A percentile compares a stretch with the other conserved stretches of the same genome.
Conservation (phyloP, 1,140 invertebrate genomes). For the Cydia pomonella region DNA sequence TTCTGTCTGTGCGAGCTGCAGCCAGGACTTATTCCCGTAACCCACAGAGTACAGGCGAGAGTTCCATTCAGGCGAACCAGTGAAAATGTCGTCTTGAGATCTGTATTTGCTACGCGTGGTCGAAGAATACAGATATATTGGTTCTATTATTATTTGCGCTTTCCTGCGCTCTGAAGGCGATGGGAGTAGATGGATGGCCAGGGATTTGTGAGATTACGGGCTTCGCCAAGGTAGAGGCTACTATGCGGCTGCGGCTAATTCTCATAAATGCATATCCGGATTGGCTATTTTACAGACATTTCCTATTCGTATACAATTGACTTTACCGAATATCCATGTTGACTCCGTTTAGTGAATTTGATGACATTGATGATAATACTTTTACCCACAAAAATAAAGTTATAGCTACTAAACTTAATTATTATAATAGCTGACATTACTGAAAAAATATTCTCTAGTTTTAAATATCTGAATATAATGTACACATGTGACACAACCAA, state of each 20-base stretch:
- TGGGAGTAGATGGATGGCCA: neutral
- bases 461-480: too few relatives aligned
- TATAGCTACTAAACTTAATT: neutral
- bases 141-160: neutral
- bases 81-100: neutral
- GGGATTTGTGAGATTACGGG: slow-evolving; percentile 13
- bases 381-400: neutral
- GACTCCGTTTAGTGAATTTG: too few relatives aligned
- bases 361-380: neutral
- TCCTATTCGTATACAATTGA: neutral
- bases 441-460: too few relatives aligned
- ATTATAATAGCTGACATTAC: too few relatives aligned
- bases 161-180: neutral
- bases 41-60: neutral
- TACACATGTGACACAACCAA: too few relatives aligned
- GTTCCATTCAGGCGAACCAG: neutral
- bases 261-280: neutral
- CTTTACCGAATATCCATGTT: neutral
- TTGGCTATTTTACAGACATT: neutral
- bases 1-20: slow-evolving; percentile 53
- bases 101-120: neutral
- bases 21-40: slow-evolving; percentile 38
- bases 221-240: slow-evolving; percentile 18
- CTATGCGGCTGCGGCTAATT: neutral
- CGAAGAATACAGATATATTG: neutral